A percentile compares a stretch with the other conserved stretches of the same genome.
Evolutionary conservation across 2,888 invertebrate species (phyloP).

Genomic region (Polydrusus cervinus): DNA sequence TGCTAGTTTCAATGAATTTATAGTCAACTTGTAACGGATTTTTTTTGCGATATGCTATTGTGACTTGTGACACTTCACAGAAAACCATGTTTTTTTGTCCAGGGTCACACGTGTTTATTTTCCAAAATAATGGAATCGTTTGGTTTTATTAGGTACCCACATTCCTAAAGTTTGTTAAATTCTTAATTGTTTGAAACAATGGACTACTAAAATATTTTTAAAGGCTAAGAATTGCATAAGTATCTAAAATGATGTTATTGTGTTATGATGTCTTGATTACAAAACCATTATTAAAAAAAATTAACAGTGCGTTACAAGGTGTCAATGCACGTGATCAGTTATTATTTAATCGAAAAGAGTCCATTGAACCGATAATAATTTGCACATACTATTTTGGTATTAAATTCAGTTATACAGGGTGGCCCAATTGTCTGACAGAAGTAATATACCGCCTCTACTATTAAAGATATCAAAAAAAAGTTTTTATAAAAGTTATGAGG

Average conservation of each 20-base stretch:
- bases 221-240: not conserved
- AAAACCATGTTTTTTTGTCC: too few species aligned
- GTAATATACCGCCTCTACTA: too few species aligned
- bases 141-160: not conserved
- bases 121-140: not conserved
- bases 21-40: too few species aligned
- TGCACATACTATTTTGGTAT: too few species aligned
- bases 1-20: too few species aligned
- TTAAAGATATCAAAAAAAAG: too few species aligned
- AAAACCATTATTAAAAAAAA: not conserved
- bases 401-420: too few species aligned
- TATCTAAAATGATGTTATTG: not conserved
- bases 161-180: not conserved
- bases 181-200: constrained; percentile 5
- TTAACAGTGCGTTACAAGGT: constrained; percentile 5
- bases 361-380: not conserved
- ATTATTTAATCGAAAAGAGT: not conserved
- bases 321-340: not conserved
- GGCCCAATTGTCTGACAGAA: too few species aligned
- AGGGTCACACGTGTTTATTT: not conserved
- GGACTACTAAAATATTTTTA: constrained; percentile 1
- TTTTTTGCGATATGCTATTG: too few species aligned
- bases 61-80: too few species aligned
- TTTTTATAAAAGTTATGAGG: too few species aligned
- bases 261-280: constrained; percentile 8